These are phyloP conservation scores for Nesogale talazaci DNA, from an alignment of 2,113 vertebrate genomes.

Conservation along the genomic window DNA sequence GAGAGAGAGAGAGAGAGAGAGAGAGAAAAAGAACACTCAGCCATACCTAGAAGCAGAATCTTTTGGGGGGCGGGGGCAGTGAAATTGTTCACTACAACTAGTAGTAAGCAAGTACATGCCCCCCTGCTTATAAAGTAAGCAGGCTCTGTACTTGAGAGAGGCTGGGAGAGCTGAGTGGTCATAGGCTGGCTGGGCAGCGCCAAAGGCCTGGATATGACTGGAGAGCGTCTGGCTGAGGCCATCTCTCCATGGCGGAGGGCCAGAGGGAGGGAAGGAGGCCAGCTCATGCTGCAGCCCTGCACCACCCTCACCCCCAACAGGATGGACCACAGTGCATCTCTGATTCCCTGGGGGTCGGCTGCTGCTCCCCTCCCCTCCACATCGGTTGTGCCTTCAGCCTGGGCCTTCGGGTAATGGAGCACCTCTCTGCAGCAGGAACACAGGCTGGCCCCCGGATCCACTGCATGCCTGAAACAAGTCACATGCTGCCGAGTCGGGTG, in stretches of 20 bases:
- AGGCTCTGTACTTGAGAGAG: neutral
- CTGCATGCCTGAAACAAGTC: constrained; percentile 32
- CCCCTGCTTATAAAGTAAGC: neutral
- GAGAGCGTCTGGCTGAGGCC: accelerated
- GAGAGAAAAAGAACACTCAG: neutral
- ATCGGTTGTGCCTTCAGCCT: neutral
- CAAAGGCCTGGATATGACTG: neutral
- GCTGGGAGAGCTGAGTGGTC: neutral
- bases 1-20: neutral
- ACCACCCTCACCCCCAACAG: neutral
- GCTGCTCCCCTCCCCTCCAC: neutral
- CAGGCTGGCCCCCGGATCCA: neutral
- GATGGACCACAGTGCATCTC: neutral
- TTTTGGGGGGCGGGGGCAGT: neutral
- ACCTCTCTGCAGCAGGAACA: neutral
- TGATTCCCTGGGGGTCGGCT: accelerated
- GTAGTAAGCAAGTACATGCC: neutral
- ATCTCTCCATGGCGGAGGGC: neutral
- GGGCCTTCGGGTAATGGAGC: accelerated
- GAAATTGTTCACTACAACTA: neutral
- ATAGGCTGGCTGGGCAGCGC: neutral
- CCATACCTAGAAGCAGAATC: neutral
- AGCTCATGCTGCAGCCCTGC: neutral
- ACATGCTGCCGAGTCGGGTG: neutral
- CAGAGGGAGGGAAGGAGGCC: neutral